Base-by-base conservation (phyloP, 2,797 vertebrate genomes). In the Florisuga fusca region DNA sequence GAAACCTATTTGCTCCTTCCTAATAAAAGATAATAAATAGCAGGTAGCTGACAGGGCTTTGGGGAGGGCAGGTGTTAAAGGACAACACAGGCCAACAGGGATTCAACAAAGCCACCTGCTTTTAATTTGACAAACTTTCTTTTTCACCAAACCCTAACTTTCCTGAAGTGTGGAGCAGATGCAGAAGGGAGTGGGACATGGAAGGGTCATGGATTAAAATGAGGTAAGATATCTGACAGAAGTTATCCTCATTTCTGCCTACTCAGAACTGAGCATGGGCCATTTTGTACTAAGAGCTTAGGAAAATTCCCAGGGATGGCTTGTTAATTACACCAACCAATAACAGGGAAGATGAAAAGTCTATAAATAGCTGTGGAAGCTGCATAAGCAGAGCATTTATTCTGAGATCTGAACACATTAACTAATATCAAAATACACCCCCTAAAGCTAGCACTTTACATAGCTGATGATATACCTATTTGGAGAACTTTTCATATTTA, bases 331-430 rank as follows among this genome's bases (percentile, higher is more conserved):
- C 64, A 92, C 50, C 74, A 77, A 62, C 48, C 58, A 72, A 16
- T 76, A 96, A 72, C 33, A 84, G 38, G 15, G 48, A 67, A 84
- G 59, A 67, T 64, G 41, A 95, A 57, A 54, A 46, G 34, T 27
- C 81, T 94, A 84, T 82, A 87, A 95, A 95, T 93, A 94, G 22
- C 10, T 0, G 0, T 72, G 58, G 66, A 95, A 90, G 63, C 76
- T 90, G 87, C 80, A 76, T 51, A 84, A 86, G 83, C 83, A 84
- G 43, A 94, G 41, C 61, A 71, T 59, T 95, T 84, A 82, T 92
- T 89, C 94, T 75, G 88, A 92, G 55, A 79, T 84, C 72, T 68
- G 87, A 95, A 96, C 84, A 83, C 31, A 88, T 94, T 89, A 93
- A 38, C 63, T 79, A 77, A 57, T 57, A 89, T 15, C 27, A 84